phyloP scores from a whole-genome alignment of 2,113 vertebrate genomes.

The Garra rufa region DNA sequence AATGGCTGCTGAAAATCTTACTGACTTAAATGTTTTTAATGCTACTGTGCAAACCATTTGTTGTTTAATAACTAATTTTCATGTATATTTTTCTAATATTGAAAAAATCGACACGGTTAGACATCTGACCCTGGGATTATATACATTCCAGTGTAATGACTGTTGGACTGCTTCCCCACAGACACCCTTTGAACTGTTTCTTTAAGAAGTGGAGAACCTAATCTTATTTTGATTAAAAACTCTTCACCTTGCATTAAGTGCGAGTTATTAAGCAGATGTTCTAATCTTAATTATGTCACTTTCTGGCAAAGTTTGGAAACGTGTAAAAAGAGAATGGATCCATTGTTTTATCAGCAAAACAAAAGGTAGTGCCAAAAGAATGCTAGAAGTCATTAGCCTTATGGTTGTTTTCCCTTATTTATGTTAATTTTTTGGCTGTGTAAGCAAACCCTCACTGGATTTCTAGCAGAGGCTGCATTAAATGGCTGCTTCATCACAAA shows the following conservation, averaged over 20 bases:
- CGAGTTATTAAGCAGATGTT: constrained; percentile 27
- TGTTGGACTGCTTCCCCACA: constrained; percentile 56
- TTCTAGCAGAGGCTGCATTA: too few relatives aligned
- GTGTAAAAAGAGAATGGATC: not conserved
- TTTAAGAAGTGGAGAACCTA: constrained; percentile 64
- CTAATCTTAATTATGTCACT: constrained; percentile 28
- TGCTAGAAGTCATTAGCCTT: not conserved
- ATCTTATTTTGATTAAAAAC: constrained; percentile 77
- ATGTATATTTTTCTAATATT: constrained; percentile 8
- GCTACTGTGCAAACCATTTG: not conserved
- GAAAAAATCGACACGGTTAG: constrained; percentile 28
- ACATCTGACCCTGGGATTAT: constrained; percentile 53
- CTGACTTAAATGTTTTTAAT: not conserved
- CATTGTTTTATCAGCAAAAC: not conserved
- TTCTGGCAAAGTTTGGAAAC: not conserved
- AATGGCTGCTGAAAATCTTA: not conserved
- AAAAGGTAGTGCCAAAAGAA: not conserved
- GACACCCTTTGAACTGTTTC: constrained; percentile 56
- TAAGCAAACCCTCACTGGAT: not conserved
- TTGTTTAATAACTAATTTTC: not conserved
- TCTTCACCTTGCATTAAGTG: constrained; percentile 34
- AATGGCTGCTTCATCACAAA: not conserved
- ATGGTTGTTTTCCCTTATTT: not conserved
- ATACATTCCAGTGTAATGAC: constrained; percentile 65
- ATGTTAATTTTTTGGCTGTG: not conserved